phyloP scores from a whole-genome alignment of 2,888 invertebrate genomes.

The Sturmia bella region DNA sequence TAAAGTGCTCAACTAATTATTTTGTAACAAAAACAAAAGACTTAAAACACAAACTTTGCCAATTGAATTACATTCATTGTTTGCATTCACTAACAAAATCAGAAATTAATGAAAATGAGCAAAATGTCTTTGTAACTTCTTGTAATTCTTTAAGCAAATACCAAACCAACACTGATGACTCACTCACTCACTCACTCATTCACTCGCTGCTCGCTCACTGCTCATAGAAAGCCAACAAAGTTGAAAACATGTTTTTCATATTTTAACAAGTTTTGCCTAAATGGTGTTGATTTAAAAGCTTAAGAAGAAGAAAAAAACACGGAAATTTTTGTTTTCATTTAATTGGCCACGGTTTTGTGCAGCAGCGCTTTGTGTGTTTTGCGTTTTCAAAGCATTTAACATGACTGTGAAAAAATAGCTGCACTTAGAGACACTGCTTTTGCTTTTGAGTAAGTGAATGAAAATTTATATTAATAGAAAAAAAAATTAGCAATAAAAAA shows the following conservation, averaged over 20 bases:
- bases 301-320: conserved; percentile 36
- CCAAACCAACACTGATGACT: conserved; percentile 48
- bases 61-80: conserved; percentile 10
- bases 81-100: neutral
- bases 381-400: neutral
- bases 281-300: conserved; percentile 53
- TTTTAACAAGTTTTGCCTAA: conserved; percentile 51
- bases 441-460: conserved; percentile 26
- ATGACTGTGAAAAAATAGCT: conserved; percentile 1
- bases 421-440: conserved; percentile 3
- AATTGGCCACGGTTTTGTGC: conserved; percentile 53
- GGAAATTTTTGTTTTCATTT: conserved; percentile 55
- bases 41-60: conserved; percentile 33
- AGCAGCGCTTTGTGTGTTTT: conserved; percentile 1
- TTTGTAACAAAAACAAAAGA: conserved; percentile 15
- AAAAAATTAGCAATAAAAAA: conserved; percentile 30
- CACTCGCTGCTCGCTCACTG: neutral
- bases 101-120: neutral
- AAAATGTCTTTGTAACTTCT: conserved; percentile 28
- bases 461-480: conserved; percentile 12
- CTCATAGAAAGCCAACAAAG: conserved; percentile 10
- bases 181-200: conserved; percentile 54
- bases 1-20: neutral
- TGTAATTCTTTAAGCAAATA: conserved; percentile 50
- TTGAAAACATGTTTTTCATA: conserved; percentile 41